phyloP scores from a whole-genome alignment of 2,888 invertebrate species.

The Lithophane socia region DNA sequence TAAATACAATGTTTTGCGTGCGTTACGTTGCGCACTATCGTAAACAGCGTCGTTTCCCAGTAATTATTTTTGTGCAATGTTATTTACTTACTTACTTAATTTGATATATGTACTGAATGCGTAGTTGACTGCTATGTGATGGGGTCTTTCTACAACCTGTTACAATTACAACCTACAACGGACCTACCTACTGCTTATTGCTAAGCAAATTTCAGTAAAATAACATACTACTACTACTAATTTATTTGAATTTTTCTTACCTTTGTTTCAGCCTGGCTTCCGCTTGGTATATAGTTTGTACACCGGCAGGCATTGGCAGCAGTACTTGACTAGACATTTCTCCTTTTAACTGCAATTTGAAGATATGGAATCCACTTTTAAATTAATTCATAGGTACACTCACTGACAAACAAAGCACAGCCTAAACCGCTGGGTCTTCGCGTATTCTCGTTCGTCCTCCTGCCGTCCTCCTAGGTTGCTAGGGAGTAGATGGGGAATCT shows the following conservation, averaged over 20 bases:
- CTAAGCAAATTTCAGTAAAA: neutral
- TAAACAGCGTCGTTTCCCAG: no score
- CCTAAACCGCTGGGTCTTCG: no score
- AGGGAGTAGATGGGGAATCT: no score
- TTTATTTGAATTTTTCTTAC: slow-evolving; percentile 62
- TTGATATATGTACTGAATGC: no score
- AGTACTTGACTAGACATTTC: slow-evolving; percentile 96
- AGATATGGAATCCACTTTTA: neutral
- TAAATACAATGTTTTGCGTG: no score
- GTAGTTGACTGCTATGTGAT: no score
- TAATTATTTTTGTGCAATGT: no score
- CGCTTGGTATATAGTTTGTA: slow-evolving; percentile 92
- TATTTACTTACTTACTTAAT: no score
- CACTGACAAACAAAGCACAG: neutral
- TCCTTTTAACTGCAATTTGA: slow-evolving; percentile 91
- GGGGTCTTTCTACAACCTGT: no score
- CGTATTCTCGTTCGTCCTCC: no score
- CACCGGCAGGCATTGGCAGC: slow-evolving; percentile 95
- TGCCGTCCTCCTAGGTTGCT: no score
- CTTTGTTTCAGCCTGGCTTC: slow-evolving; percentile 87
- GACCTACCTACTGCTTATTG: neutral
- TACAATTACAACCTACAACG: neutral
- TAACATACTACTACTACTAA: neutral
- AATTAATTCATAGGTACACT: neutral
- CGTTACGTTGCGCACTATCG: no score